Conservation (phyloP, 2,113 vertebrate species). For the Lagopus leucura region DNA sequence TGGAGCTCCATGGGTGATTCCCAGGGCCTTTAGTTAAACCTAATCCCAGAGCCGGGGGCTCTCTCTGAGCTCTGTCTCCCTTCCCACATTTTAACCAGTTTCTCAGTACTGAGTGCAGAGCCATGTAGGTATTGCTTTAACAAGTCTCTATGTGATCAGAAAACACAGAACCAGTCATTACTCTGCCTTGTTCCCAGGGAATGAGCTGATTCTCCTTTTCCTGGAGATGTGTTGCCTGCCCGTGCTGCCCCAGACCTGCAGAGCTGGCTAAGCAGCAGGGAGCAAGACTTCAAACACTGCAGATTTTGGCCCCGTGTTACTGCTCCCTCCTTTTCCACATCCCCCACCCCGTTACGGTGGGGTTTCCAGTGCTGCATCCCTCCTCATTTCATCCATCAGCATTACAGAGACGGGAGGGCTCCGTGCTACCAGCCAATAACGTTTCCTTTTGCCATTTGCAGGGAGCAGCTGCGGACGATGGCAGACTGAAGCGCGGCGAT, state of each 20-base stretch:
- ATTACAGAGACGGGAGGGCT: fast-evolving
- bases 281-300: fast-evolving
- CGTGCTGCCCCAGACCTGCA: fast-evolving
- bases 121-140: background rate
- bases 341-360: fast-evolving
- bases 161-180: background rate
- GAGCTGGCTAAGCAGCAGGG: fast-evolving
- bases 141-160: background rate
- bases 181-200: background rate
- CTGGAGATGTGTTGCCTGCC: fast-evolving
- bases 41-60: background rate
- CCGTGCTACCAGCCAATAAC: fast-evolving
- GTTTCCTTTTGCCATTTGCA: constrained; percentile 39
- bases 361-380: background rate
- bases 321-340: background rate
- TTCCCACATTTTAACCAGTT: background rate
- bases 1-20: background rate
- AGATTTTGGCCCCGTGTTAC: background rate
- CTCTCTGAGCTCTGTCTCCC: background rate
- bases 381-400: background rate
- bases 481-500: constrained; percentile 89
- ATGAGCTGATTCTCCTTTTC: background rate
- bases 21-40: background rate
- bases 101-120: background rate
- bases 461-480: constrained; percentile 92